phyloP scores from a whole-genome alignment of 2,113 vertebrate genomes.

The Carettochelys insculpta region DNA sequence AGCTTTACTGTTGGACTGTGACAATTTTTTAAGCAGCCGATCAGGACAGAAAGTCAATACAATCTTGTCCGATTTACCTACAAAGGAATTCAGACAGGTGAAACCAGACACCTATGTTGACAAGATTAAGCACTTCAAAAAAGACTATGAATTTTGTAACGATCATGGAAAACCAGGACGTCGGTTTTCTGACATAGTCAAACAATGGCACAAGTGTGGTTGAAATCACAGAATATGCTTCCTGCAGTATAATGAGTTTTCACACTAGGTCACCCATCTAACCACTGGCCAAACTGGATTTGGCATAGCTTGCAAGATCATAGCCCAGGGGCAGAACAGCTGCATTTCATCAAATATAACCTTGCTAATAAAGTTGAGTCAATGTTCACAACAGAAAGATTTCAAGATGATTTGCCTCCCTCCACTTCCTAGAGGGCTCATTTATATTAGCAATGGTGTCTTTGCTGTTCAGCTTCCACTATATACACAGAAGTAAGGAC shows the following conservation, averaged over 20 bases:
- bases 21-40: background rate
- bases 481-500: background rate
- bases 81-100: background rate
- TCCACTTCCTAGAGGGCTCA: no score
- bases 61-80: background rate
- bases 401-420: no score
- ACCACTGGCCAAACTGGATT: background rate
- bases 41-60: background rate
- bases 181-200: no score
- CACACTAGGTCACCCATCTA: background rate
- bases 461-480: background rate
- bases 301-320: background rate
- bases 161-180: background rate
- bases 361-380: background rate
- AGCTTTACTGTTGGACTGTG: accelerated
- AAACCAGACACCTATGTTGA: background rate
- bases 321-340: no score
- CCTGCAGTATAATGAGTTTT: background rate
- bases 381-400: background rate
- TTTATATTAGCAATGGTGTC: background rate
- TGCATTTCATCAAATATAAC: background rate
- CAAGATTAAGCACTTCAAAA: background rate
- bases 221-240: no score
- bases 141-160: background rate
- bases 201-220: background rate